Conservation (phyloP, 2,888 invertebrate species). For the Trachelus iudaicus region DNA sequence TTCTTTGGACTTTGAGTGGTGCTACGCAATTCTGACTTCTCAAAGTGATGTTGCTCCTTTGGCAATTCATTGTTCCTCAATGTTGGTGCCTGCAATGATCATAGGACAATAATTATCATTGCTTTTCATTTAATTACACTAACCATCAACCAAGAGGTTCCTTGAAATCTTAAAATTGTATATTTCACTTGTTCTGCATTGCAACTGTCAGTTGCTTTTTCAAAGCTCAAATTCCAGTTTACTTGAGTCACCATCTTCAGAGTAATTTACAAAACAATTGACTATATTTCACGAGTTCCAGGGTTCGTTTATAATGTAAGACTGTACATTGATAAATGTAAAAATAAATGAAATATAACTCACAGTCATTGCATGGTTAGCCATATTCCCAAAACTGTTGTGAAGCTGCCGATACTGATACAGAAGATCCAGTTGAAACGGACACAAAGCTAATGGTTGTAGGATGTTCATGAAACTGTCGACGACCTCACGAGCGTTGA, state of each 20-base stretch:
- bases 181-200: not conserved
- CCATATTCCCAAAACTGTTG: slow-evolving; percentile 79
- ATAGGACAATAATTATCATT: not conserved
- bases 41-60: slow-evolving; percentile 33
- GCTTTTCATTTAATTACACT: not conserved
- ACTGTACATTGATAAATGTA: not conserved
- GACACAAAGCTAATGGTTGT: slow-evolving; percentile 82
- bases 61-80: slow-evolving; percentile 39
- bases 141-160: not conserved
- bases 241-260: not conserved
- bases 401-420: slow-evolving; percentile 83
- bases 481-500: slow-evolving; percentile 69
- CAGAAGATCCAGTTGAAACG: slow-evolving; percentile 84
- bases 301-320: not conserved
- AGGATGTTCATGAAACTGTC: slow-evolving; percentile 82
- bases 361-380: slow-evolving; percentile 69
- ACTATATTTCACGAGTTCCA: not conserved
- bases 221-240: not conserved
- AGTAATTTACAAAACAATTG: not conserved
- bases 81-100: slow-evolving; percentile 30
- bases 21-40: slow-evolving; percentile 34
- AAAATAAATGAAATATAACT: slow-evolving; percentile 33
- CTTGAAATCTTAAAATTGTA: not conserved
- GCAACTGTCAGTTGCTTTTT: not conserved
- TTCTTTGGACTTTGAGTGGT: slow-evolving; percentile 63